phyloP scores from a whole-genome alignment of 2,113 vertebrate genomes.

The Gila orcuttii region DNA sequence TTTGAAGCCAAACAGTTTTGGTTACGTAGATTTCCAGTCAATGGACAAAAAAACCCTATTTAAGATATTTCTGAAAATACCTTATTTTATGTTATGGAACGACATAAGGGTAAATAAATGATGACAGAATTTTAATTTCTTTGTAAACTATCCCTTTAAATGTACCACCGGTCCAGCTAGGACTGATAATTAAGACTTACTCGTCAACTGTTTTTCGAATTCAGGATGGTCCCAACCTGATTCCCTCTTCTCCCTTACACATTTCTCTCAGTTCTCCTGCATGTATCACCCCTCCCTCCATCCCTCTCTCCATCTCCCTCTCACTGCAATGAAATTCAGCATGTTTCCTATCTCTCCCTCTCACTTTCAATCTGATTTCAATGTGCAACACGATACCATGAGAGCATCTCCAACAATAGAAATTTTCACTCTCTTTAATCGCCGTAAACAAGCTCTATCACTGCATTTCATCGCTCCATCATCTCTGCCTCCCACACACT shows the following conservation, averaged over 20 bases:
- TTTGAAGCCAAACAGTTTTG: not conserved
- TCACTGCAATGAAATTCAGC: slow-evolving; percentile 65
- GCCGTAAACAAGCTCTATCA: slow-evolving; percentile 64
- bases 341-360: slow-evolving; percentile 30
- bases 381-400: slow-evolving; percentile 64
- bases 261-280: slow-evolving; percentile 62
- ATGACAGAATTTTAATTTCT: not conserved
- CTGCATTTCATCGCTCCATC: slow-evolving; percentile 59
- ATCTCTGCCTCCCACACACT: slow-evolving; percentile 56
- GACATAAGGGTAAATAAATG: not conserved
- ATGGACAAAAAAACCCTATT: not conserved
- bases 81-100: not conserved
- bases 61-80: not conserved
- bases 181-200: not conserved
- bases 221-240: slow-evolving; percentile 37
- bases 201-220: not conserved
- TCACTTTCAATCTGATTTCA: slow-evolving; percentile 44
- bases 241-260: slow-evolving; percentile 42
- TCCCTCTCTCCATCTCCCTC: slow-evolving; percentile 58
- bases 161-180: not conserved
- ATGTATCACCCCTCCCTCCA: slow-evolving; percentile 59
- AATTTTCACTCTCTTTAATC: slow-evolving; percentile 53
- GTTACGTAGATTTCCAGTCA: not conserved
- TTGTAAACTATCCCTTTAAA: not conserved
- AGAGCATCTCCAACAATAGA: slow-evolving; percentile 59